Conservation (phyloP, 2,113 vertebrate genomes). For the Anoura caudifer region DNA sequence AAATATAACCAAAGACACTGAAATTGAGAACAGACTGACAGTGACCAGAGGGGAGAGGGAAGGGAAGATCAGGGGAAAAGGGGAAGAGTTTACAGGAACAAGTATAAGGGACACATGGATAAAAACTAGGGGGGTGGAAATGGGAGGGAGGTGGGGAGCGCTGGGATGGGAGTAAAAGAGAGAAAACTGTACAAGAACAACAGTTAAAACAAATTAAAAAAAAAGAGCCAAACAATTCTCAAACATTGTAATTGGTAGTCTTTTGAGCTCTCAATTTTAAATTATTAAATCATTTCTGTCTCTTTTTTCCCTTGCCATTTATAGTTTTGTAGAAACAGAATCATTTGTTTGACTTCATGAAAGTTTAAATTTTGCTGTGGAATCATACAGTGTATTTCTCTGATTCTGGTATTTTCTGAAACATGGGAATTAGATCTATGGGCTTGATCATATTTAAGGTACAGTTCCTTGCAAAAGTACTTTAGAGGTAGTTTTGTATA, state of each 20-base stretch:
- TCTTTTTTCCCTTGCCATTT: neutral
- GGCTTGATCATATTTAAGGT: neutral
- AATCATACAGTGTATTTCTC: neutral
- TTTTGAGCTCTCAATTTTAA: neutral
- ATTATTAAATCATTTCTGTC: neutral
- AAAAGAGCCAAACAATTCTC: neutral
- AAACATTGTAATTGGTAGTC: neutral
- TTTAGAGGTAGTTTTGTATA: neutral
- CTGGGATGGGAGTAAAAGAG: too few species aligned
- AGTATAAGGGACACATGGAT: too few species aligned
- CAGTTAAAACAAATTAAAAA: too few species aligned
- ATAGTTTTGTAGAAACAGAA: neutral
- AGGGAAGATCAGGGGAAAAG: too few species aligned
- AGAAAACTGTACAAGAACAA: too few species aligned
- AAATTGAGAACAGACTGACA: too few species aligned
- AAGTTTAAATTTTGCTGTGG: neutral
- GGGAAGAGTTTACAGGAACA: too few species aligned
- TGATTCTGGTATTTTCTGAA: neutral
- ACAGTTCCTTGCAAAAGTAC: neutral
- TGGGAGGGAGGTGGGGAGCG: too few species aligned
- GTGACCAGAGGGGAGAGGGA: too few species aligned
- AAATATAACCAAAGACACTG: too few species aligned
- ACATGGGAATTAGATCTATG: neutral
- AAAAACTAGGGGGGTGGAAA: too few species aligned
- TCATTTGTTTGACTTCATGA: neutral